Evolutionary conservation across 1,140 invertebrate genomes (phyloP).

Genomic region (Euwallacea similis): DNA sequence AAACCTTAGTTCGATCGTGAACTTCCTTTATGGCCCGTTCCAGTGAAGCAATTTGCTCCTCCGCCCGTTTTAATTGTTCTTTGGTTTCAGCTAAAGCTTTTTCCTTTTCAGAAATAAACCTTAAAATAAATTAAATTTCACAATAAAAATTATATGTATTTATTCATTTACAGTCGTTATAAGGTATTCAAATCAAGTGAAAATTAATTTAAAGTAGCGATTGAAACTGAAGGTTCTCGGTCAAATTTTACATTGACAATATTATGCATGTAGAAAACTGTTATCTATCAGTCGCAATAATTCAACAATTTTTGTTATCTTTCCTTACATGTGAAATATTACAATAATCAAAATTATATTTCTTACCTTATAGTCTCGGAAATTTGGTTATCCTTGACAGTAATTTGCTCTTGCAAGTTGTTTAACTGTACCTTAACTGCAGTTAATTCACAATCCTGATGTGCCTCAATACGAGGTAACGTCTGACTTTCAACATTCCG

Average conservation of each 20-base stretch:
- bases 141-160: background rate
- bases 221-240: too few species aligned
- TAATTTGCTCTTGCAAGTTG: slow-evolving; percentile 47
- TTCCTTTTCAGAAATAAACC: background rate
- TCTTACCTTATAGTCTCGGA: slow-evolving; percentile 7
- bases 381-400: slow-evolving; percentile 50
- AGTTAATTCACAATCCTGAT: slow-evolving; percentile 45
- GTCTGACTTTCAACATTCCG: slow-evolving; percentile 27
- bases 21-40: slow-evolving; percentile 39
- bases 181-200: too few species aligned
- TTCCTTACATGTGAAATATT: too few species aligned
- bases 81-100: slow-evolving; percentile 6
- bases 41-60: background rate
- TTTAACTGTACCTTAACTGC: slow-evolving; percentile 44
- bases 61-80: background rate
- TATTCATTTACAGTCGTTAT: too few species aligned
- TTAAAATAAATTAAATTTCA: slow-evolving; percentile 8
- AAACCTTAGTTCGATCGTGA: slow-evolving; percentile 40
- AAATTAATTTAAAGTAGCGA: too few species aligned
- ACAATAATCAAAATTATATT: background rate
- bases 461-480: slow-evolving; percentile 34
- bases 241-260: too few species aligned
- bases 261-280: too few species aligned
- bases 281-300: too few species aligned
- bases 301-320: too few species aligned